Evolutionary conservation across 2,888 invertebrate genomes (phyloP).

Genomic region (Volucella inflata): DNA sequence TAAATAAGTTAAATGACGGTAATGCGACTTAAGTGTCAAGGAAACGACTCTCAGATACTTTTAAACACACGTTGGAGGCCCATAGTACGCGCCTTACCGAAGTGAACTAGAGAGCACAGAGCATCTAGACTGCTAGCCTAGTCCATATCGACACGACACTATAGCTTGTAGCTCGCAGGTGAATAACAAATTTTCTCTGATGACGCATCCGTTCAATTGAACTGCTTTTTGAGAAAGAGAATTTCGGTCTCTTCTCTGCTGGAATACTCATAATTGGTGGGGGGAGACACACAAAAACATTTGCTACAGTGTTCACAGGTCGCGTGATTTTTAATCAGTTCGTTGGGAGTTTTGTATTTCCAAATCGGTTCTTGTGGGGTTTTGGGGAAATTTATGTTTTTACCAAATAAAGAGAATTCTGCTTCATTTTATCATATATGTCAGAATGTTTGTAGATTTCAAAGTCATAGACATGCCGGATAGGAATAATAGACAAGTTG

Average conservation of each 20-base stretch:
- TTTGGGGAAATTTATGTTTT: too few relatives aligned
- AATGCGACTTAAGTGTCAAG: neutral
- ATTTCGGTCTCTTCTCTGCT: neutral
- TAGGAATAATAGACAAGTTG: too few relatives aligned
- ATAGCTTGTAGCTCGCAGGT: constrained; percentile 21
- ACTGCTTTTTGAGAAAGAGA: constrained; percentile 25
- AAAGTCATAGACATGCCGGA: too few relatives aligned
- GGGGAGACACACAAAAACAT: too few relatives aligned
- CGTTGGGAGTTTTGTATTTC: too few relatives aligned
- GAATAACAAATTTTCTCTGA: constrained; percentile 37
- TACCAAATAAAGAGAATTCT: too few relatives aligned
- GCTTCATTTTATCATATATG: too few relatives aligned
- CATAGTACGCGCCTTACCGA: constrained; percentile 61
- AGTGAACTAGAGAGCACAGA: constrained; percentile 62
- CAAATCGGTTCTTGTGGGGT: too few relatives aligned
- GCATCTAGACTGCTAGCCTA: too few relatives aligned
- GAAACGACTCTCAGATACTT: constrained; percentile 51
- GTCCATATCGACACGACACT: neutral
- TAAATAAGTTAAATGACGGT: neutral
- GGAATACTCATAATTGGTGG: neutral
- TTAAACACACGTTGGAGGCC: constrained; percentile 68
- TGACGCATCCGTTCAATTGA: constrained; percentile 58
- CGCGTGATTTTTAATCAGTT: too few relatives aligned
- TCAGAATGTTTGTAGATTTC: too few relatives aligned
- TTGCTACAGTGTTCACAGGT: too few relatives aligned